phyloP scores from a whole-genome alignment of 2,797 vertebrate genomes.

The Simalia tracyae region DNA sequence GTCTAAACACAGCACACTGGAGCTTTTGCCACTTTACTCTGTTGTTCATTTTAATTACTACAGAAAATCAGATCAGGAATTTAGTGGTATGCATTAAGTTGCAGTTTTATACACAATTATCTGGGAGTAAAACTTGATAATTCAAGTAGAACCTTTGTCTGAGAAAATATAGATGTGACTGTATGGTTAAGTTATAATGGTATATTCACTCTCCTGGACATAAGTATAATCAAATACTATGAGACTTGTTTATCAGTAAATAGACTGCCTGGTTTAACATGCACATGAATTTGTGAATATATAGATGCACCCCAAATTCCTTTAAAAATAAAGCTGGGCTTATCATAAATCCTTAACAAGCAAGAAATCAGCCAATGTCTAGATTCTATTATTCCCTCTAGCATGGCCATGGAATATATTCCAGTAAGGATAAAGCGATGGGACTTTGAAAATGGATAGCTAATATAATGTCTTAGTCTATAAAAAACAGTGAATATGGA shows the following conservation, averaged over 20 bases:
- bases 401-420: background rate
- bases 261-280: background rate
- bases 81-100: background rate
- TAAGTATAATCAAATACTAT: too few species aligned
- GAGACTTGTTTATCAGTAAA: background rate
- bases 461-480: background rate
- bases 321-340: too few species aligned
- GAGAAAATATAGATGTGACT: background rate
- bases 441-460: background rate
- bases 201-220: too few species aligned
- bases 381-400: background rate
- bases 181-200: background rate
- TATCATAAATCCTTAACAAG: background rate
- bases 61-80: background rate
- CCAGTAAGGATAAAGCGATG: background rate
- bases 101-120: background rate
- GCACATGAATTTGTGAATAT: background rate
- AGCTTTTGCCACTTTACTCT: background rate
- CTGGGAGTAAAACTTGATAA: background rate
- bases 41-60: background rate
- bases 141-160: background rate
- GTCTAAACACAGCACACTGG: background rate
- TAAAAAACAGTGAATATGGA: background rate
- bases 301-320: too few species aligned
- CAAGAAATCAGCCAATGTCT: background rate